Evolutionary conservation across 2,797 vertebrate genomes (phyloP).

Genomic region (Capromys pilorides): DNA sequence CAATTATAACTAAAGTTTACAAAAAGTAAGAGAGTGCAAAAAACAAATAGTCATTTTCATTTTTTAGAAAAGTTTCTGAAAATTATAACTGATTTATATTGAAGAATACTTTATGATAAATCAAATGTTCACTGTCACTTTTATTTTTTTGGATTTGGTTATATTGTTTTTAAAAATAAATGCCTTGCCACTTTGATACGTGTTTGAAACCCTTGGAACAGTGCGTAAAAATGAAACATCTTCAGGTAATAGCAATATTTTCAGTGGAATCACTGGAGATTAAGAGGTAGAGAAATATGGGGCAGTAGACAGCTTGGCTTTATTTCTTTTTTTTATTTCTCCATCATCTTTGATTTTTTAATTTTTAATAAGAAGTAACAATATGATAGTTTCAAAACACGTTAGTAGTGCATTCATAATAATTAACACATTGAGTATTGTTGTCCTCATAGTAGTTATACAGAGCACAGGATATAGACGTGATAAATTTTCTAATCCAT

Average conservation of each 20-base stretch:
- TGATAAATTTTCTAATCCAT: too few species aligned
- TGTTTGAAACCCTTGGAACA: background rate
- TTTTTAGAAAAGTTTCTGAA: background rate
- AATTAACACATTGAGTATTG: too few species aligned
- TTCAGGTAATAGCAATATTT: background rate
- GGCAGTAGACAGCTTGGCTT: background rate
- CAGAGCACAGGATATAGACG: too few species aligned
- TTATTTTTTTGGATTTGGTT: background rate
- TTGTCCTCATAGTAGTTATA: too few species aligned
- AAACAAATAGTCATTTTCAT: background rate
- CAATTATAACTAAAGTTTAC: background rate
- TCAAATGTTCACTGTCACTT: background rate
- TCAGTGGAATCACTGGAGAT: too few species aligned
- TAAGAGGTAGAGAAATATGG: background rate
- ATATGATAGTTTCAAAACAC: too few species aligned
- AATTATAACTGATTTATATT: background rate
- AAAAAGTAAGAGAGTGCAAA: background rate
- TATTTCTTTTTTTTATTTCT: too few species aligned
- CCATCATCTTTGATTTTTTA: too few species aligned
- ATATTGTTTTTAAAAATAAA: background rate
- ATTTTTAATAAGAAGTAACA: too few species aligned
- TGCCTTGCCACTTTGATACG: background rate
- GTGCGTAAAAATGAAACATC: background rate
- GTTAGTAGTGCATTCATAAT: too few species aligned
- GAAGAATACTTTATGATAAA: slow-evolving; percentile 29